Base-by-base conservation (phyloP, 2,113 vertebrate genomes). In the Odontesthes bonariensis region DNA sequence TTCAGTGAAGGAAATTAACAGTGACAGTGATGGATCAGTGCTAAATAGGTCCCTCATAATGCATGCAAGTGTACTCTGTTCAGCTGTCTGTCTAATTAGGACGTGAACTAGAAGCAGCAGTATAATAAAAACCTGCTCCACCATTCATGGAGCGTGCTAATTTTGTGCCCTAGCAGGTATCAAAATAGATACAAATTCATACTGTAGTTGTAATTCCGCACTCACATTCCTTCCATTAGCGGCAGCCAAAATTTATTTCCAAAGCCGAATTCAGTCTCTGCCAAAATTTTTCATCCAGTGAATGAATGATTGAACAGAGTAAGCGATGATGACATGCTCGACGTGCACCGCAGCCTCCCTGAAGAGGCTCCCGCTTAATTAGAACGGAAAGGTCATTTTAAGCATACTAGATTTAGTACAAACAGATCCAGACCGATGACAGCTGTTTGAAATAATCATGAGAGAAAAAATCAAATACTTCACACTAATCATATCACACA, bases 91-190 rank as follows among this genome's bases (percentile, higher is more conserved):
- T 56, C 35, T 38, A 38, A 38, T 38, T 38, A n/a, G 3, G 20
- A 53, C 3, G 4, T 27, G 5, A 52, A 32, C 9, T 17, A 4
- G 27, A 3, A 20, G 3, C 9, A 61, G 53, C 10, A 52, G 32
- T 7, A 7, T 17, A 60, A 42, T 68, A 8, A 42, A 59, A 49
- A 31, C 5, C 40, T 52, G 46, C 17, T 71, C 9, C 7, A n/a
- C n/a, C 55, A 3, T 65, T 69, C 12, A 73, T 40, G 23, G 19
- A 23, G 6, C 42, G 32, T 53, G 44, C 19, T 12, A 60, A 16
- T 38, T 57, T 32, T 63, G 22, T 73, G n/a, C 70, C 80, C 44
- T 60, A 66, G 35, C 12, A 51, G 75, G 68, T 62, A 38, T 42
- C 22, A 78, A 38, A 70, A 59, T 5, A 49, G n/a, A 4, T 12